A percentile compares a stretch with the other conserved stretches of the same genome.
phyloP scores from a whole-genome alignment of 2,113 vertebrate species.

The Lathamus discolor region DNA sequence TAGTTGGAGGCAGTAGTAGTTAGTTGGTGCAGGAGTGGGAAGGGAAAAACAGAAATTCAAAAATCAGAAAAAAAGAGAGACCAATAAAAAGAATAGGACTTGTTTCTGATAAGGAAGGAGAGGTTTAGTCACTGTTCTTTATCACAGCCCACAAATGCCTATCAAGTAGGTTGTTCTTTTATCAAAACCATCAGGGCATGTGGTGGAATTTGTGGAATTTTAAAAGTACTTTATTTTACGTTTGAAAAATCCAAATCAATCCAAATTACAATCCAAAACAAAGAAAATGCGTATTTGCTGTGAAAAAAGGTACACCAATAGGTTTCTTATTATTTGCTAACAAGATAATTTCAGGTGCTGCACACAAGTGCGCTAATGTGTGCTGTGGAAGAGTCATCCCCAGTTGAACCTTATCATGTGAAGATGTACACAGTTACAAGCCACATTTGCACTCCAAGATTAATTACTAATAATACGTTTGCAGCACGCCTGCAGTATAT shows the following conservation, averaged over 20 bases:
- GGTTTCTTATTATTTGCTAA: neutral
- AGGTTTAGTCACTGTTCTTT: neutral
- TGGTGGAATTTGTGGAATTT: neutral
- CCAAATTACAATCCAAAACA: neutral
- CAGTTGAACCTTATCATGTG: neutral
- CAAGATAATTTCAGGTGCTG: neutral
- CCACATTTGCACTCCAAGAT: neutral
- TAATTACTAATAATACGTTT: neutral
- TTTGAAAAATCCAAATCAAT: neutral
- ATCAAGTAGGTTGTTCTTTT: accelerated
- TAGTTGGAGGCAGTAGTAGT: neutral
- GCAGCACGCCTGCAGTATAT: neutral
- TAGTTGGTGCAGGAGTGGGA: neutral
- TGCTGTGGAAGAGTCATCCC: neutral
- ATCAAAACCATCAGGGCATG: neutral
- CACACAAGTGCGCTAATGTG: neutral
- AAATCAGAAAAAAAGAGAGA: neutral
- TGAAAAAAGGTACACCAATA: neutral
- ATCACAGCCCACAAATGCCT: neutral
- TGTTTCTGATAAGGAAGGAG: neutral
- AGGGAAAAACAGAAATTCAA: neutral
- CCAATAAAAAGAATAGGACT: neutral
- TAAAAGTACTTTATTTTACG: neutral
- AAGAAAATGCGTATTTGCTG: neutral
- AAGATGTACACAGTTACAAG: neutral